Evolutionary conservation across 2,797 vertebrate genomes (phyloP).

Genomic region (Chaetophractus vellerosus): DNA sequence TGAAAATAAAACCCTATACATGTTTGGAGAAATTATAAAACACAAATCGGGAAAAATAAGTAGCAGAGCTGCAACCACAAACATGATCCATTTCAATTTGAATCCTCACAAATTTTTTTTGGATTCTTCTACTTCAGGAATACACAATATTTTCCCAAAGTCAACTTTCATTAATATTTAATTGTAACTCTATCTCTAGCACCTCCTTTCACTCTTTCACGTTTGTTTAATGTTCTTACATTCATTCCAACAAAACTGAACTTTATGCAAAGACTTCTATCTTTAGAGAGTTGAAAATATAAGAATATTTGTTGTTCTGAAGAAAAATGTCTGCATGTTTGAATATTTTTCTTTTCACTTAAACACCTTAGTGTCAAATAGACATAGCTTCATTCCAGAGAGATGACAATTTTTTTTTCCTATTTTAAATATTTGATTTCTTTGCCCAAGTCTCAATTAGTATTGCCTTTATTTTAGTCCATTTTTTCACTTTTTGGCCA

Average conservation of each 20-base stretch:
- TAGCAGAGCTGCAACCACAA: not conserved
- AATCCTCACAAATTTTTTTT: not conserved
- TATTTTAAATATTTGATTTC: conserved; percentile 46
- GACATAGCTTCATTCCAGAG: not conserved
- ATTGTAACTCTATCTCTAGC: conserved; percentile 46
- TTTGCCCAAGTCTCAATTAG: not conserved
- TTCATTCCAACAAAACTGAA: conserved; percentile 52
- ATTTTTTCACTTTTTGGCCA: not conserved
- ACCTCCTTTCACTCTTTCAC: conserved; percentile 34
- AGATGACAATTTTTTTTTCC: conserved; percentile 23
- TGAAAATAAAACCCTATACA: not conserved
- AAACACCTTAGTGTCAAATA: not conserved
- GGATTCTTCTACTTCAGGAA: not conserved
- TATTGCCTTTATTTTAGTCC: not conserved
- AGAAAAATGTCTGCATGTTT: conserved; percentile 15
- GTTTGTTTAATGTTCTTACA: conserved; percentile 42
- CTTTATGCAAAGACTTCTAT: conserved; percentile 29
- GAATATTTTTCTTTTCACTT: conserved; percentile 46
- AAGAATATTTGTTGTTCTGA: not conserved
- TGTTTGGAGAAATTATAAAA: conserved; percentile 1
- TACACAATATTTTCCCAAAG: conserved; percentile 22
- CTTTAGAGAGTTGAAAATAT: conserved; percentile 50
- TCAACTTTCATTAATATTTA: conserved; percentile 46
- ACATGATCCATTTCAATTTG: not conserved
- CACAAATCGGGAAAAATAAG: not conserved